Conservation (phyloP, 2,888 invertebrate species). For the Drosophila vallismaia region DNA sequence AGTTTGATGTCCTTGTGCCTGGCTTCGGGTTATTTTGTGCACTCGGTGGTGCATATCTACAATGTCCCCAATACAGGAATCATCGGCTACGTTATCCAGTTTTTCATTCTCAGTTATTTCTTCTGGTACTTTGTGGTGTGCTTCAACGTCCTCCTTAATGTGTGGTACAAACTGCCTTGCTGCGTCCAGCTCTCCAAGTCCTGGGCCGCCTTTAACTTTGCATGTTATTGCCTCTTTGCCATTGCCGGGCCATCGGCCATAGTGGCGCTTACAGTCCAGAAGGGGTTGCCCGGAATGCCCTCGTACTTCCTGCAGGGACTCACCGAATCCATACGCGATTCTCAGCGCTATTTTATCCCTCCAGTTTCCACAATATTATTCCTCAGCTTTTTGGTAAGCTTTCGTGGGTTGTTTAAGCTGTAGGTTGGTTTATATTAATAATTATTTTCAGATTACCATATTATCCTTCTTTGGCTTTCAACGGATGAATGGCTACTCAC, state of each 20-base stretch:
- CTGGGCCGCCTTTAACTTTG: conserved; percentile 68
- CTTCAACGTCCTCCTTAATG: conserved; percentile 80
- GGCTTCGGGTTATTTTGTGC: conserved; percentile 81
- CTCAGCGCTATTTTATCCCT: conserved; percentile 83
- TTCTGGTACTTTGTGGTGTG: conserved; percentile 82
- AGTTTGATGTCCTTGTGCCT: conserved; percentile 81
- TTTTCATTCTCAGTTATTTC: conserved; percentile 82
- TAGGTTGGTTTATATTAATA: neutral
- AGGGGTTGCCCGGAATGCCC: conserved; percentile 83
- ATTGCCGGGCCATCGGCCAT: conserved; percentile 76
- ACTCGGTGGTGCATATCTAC: conserved; percentile 80
- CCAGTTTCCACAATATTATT: conserved; percentile 80
- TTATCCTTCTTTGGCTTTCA: conserved; percentile 82
- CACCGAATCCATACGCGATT: conserved; percentile 82
- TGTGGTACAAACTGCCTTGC: conserved; percentile 81
- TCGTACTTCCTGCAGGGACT: conserved; percentile 83
- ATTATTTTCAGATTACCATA: conserved; percentile 60
- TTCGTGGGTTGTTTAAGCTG: neutral
- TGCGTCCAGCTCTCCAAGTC: conserved; percentile 66
- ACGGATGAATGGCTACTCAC: conserved; percentile 63
- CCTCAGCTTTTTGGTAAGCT: conserved; percentile 72
- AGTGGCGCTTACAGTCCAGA: conserved; percentile 79
- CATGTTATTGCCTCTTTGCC: conserved; percentile 69
- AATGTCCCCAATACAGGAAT: conserved; percentile 67
- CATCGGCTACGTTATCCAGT: conserved; percentile 82